Evolutionary conservation across 2,797 vertebrate species (phyloP).

Genomic region (Manis pentadactyla): DNA sequence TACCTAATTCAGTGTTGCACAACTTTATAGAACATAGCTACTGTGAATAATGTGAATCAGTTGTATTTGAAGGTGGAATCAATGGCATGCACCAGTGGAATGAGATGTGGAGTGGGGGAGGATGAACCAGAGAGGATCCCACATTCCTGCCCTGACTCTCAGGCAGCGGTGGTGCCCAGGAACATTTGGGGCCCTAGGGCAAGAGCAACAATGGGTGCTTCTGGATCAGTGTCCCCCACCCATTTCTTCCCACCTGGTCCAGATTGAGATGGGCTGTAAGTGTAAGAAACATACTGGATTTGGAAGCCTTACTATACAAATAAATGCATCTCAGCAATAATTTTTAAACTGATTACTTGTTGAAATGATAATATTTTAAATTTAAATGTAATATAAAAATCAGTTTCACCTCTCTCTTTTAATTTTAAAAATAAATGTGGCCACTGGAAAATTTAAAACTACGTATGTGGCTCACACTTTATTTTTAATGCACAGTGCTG

Average conservation of each 20-base stretch:
- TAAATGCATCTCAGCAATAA: neutral
- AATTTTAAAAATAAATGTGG: neutral
- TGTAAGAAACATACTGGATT: neutral
- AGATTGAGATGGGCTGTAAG: too few species aligned
- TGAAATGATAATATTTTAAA: neutral
- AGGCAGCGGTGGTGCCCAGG: neutral
- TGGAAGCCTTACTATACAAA: neutral
- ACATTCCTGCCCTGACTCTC: neutral
- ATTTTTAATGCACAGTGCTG: accelerated
- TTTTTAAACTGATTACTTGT: neutral
- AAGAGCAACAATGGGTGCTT: neutral
- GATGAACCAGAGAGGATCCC: too few species aligned
- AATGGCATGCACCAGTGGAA: neutral
- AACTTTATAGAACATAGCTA: neutral
- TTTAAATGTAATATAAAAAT: neutral
- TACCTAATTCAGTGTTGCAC: accelerated
- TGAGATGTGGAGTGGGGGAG: neutral
- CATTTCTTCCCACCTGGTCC: neutral
- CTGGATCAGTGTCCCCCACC: neutral
- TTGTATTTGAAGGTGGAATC: neutral
- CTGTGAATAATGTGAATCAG: neutral
- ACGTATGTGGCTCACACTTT: neutral
- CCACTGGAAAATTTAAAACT: neutral
- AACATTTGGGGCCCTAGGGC: too few species aligned
- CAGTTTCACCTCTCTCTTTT: neutral